phyloP scores from a whole-genome alignment of 2,113 vertebrate genomes.

The Chamaea fasciata region DNA sequence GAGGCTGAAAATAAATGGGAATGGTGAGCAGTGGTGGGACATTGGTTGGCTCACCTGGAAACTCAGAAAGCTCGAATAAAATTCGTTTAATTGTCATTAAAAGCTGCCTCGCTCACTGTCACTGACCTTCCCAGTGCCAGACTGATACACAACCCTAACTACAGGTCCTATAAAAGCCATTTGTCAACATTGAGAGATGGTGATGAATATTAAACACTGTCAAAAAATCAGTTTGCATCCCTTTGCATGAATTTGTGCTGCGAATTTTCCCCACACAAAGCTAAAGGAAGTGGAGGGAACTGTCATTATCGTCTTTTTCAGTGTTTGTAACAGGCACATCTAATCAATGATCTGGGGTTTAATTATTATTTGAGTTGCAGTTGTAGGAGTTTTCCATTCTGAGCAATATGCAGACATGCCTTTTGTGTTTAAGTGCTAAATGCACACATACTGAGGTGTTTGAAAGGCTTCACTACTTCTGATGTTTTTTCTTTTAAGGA shows the following conservation, averaged over 20 bases:
- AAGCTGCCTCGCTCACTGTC: background rate
- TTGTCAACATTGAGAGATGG: background rate
- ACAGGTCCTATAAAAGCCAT: background rate
- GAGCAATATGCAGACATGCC: background rate
- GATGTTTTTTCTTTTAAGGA: background rate
- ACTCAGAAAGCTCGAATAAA: rapidly evolving
- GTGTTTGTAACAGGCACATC: background rate
- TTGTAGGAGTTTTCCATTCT: background rate
- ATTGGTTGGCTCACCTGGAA: background rate
- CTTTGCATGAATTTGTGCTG: background rate
- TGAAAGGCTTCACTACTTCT: background rate
- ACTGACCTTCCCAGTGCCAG: background rate
- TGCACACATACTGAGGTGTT: background rate
- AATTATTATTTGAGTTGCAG: background rate
- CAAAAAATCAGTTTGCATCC: background rate
- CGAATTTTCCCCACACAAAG: background rate
- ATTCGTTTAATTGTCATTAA: background rate
- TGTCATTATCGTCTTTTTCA: background rate
- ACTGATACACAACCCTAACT: background rate
- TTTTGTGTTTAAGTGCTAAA: background rate
- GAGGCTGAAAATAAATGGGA: background rate
- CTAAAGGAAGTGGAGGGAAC: background rate
- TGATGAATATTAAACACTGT: background rate
- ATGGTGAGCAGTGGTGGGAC: background rate
- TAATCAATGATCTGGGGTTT: background rate